Conservation (phyloP, 1,140 invertebrate genomes). For the Panagrolaimus sp. region DNA sequence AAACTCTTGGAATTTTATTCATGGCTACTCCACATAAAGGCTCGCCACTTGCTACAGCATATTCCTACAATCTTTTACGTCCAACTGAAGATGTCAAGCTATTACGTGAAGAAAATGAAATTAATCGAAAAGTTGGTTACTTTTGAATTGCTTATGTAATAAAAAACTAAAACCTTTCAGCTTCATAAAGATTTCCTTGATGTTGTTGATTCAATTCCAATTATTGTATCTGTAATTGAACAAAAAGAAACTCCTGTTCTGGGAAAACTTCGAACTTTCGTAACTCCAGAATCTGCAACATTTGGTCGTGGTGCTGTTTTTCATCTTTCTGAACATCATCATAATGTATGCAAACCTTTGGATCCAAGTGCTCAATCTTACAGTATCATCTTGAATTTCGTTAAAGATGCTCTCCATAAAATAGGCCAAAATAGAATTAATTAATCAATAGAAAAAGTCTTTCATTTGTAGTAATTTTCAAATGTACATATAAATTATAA, state of each 20-base stretch:
- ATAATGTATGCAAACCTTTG: constrained; percentile 16
- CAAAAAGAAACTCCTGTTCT: constrained; percentile 25
- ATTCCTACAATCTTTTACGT: constrained; percentile 28
- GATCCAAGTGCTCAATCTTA: neutral
- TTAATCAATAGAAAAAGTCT: too few species aligned
- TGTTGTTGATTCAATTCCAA: constrained; percentile 27
- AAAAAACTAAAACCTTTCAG: neutral
- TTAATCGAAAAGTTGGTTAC: constrained; percentile 21
- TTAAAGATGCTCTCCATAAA: neutral
- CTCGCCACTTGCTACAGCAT: constrained; percentile 29
- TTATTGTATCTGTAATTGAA: constrained; percentile 32
- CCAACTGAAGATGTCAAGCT: constrained; percentile 36
- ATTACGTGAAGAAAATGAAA: constrained; percentile 29
- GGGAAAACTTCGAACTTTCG: constrained; percentile 27
- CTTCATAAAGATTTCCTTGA: constrained; percentile 29
- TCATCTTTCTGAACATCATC: constrained; percentile 28
- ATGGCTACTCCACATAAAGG: constrained; percentile 37
- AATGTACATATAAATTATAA: too few species aligned
- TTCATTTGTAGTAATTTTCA: too few species aligned
- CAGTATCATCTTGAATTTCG: neutral
- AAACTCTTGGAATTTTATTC: constrained; percentile 41
- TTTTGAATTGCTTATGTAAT: neutral
- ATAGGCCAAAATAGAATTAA: neutral
- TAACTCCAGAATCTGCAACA: constrained; percentile 32
- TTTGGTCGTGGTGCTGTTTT: constrained; percentile 39